Base-by-base conservation (phyloP, 2,113 vertebrate species). In the Cynocephalus volans region DNA sequence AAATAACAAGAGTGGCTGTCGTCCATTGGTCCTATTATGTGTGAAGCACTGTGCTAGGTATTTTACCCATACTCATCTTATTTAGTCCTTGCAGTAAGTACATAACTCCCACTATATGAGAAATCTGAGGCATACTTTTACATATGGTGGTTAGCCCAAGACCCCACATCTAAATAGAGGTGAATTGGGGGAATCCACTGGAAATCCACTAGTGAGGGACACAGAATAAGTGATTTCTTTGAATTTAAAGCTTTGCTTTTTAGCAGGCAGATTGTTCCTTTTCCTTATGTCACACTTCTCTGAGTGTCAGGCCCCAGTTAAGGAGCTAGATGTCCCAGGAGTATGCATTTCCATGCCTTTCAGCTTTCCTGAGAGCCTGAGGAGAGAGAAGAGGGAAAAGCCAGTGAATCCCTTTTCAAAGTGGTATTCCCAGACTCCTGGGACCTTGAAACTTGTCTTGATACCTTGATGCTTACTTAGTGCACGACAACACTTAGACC, bases 61-160 rank as follows among this genome's bases (percentile, higher is more conserved):
- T 45, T 18, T 64, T 7, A 11, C 24, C 28, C 54, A 26, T 1
- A 23, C 1, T 15, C 52, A 19, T 54, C 56, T 54, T 8, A 5
- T 5, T 65, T 12, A 7, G 15, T 83, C 56, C 48, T 54, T 41
- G 24, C 26, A 48, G 6, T 17, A 15, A 50, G 62, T 31, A n/a
- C n/a, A 48, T 13, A 58, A 8, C 8, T 64, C 52, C 62, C 48
- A 14, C 58, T n/a, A 3, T 8, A 0, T 31, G 54, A 86, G 58
- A 54, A 23, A 33, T 13, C 33, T 7, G 5, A 76, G 60, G 58
- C 65, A 10, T 10, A 60, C 45, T 58, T 77, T 48, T 60, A 52
- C 54, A 36, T 1, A 8, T 0, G 0, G 11, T 5, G 9, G 13
- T n/a, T 26, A 3, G 1, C 17, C 62, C 60, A 17, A 82, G 58